Evolutionary conservation across 2,797 vertebrate genomes (phyloP), one percentile per base, ranked within the genome.

Genomic region (Falco novaeseelandiae): DNA sequence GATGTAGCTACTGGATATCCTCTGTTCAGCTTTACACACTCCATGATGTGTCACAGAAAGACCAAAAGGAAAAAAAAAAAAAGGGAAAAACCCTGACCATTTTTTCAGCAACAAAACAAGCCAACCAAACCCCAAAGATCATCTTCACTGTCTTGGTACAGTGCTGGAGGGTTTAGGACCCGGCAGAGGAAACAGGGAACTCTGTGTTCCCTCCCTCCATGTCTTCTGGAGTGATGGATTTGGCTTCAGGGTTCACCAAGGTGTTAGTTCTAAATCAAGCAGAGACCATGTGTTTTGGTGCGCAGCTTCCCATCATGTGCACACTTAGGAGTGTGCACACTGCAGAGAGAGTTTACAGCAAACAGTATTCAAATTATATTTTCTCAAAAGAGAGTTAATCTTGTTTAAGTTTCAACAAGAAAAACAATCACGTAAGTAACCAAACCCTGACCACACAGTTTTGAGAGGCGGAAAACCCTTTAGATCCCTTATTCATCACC

Each of bases 111-210:
- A 36, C 16, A 54, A n/a, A 48, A 14, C 77, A 92, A 95, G 30
- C 59, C 83, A 92, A 3, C 13, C 89, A 89, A 40, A 40, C 40
- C 40, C 40, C 40, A 40, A 40, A 40, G 66, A 91, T 97, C 71
- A 87, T 85, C 74, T 49, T 96, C 87, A 80, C 81, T 95, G 89
- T 96, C 93, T 32, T n/a, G n/a, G 54, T 86, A 73, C 42, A 67
- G 55, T 0, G 3, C 81, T 0, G 1, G 63, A 85, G 92, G 92
- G 62, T 21, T 21, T 70, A 30, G 74, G 55, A 89, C 44, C 48
- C 34, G 63, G 52, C 2, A 0, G 36, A 73, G 66, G 38, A 69
- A 29, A 49, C 18, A 42, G 8, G 32, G 74, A 92, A 42, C 87
- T 67, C 44, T 55, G 36, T 85, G 52, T 92, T 89, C 89, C 29